A percentile compares a stretch with the other conserved stretches of the same genome.
Conservation (phyloP, 2,888 invertebrate species). For the Sphaerophoria taeniata region DNA sequence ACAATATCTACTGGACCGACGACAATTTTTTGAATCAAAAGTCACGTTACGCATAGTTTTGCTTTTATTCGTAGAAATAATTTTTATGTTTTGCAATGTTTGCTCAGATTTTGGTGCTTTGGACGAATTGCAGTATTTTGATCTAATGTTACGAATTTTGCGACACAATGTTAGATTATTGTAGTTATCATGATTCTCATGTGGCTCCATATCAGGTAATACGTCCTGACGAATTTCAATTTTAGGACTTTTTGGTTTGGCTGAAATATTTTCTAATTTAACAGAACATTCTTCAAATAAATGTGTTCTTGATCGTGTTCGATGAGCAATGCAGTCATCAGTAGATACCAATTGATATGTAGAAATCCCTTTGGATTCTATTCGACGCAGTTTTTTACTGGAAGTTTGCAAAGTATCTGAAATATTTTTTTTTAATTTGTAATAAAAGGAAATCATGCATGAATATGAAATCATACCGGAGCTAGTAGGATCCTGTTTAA, state of each 20-base stretch:
- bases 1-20: constrained; percentile 19
- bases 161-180: constrained; percentile 82
- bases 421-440: constrained; percentile 77
- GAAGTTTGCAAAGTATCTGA: constrained; percentile 75
- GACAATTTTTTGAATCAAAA: constrained; percentile 12
- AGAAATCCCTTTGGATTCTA: background rate
- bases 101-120: too few species aligned
- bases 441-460: constrained; percentile 15
- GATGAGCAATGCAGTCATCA: constrained; percentile 81
- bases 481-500: constrained; percentile 30
- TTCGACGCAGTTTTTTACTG: constrained; percentile 79
- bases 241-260: constrained; percentile 1
- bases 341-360: background rate
- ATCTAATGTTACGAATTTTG: constrained; percentile 75
- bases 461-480: constrained; percentile 49
- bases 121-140: too few species aligned
- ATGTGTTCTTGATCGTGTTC: constrained; percentile 81
- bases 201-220: constrained; percentile 47
- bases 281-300: constrained; percentile 75
- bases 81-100: background rate
- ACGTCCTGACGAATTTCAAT: constrained; percentile 1
- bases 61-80: background rate
- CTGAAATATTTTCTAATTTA: background rate
- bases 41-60: constrained; percentile 4
- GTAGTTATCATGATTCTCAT: constrained; percentile 73